phyloP scores from a whole-genome alignment of 2,113 vertebrate genomes.

The Vulpes vulpes region DNA sequence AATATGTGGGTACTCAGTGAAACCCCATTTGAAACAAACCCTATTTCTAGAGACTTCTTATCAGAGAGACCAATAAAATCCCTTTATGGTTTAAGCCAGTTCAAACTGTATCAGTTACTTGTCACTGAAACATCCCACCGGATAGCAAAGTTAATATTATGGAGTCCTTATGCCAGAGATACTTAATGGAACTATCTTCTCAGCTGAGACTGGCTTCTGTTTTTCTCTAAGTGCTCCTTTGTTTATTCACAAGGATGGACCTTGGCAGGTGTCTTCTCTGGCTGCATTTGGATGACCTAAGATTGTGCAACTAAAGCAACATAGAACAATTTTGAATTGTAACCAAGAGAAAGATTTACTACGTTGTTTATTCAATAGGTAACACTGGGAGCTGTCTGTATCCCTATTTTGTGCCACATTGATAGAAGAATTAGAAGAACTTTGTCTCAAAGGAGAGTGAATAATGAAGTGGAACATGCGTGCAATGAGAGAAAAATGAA shows the following conservation, averaged over 20 bases:
- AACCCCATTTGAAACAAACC: not conserved
- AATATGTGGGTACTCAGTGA: not conserved
- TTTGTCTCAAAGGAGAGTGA: not conserved
- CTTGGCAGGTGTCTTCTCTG: not conserved
- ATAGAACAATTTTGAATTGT: not conserved
- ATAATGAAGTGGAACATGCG: not conserved
- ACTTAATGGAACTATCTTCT: not conserved
- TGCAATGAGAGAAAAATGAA: not conserved
- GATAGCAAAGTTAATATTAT: not conserved
- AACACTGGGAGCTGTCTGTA: not conserved
- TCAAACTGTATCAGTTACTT: not conserved
- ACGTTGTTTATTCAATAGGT: not conserved
- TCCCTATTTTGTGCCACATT: not conserved
- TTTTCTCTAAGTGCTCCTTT: not conserved
- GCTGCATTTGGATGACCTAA: not conserved
- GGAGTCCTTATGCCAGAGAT: not conserved
- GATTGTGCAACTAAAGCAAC: not conserved
- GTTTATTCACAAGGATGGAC: too few species aligned
- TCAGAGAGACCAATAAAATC: not conserved
- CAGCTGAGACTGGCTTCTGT: not conserved
- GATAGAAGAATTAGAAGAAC: not conserved
- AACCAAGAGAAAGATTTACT: not conserved
- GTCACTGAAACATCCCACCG: not conserved
- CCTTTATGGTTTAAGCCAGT: not conserved
- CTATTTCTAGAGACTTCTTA: not conserved